Percentiles rank a stretch among this genome's conserved stretches.
phyloP scores from a whole-genome alignment of 2,797 vertebrate genomes.

The Gymnothorax javanicus region DNA sequence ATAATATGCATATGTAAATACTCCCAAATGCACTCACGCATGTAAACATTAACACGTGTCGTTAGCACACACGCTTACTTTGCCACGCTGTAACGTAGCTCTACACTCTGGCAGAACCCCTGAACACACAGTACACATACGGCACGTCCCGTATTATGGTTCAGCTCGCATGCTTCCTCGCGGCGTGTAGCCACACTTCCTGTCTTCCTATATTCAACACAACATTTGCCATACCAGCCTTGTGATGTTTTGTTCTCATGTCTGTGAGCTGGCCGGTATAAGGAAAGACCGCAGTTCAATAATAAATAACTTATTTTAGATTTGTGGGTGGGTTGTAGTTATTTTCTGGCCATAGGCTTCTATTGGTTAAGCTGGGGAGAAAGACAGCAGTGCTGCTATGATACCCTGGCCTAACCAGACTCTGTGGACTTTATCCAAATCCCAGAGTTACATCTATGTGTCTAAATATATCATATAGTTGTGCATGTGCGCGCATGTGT shows the following conservation, averaged over 20 bases:
- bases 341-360: not conserved
- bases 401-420: not conserved
- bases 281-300: constrained; percentile 8
- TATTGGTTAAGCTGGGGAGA: not conserved
- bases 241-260: not conserved
- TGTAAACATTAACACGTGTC: constrained; percentile 27
- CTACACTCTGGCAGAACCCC: not conserved
- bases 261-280: not conserved
- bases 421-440: not conserved
- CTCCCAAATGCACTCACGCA: constrained; percentile 43
- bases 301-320: constrained; percentile 2
- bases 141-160: not conserved
- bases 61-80: not conserved
- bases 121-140: not conserved
- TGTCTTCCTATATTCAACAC: not conserved
- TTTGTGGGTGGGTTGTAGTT: not conserved
- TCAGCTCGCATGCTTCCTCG: not conserved
- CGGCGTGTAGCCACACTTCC: not conserved
- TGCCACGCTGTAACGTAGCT: not conserved
- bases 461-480: too few relatives aligned
- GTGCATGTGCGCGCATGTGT: constrained; percentile 7
- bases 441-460: not conserved
- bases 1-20: not conserved
- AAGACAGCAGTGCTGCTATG: not conserved
- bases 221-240: not conserved